Evolutionary conservation across 2,888 invertebrate species (phyloP), one percentile per base, ranked within the genome.

Genomic region (Cecidostiba fungosa): DNA sequence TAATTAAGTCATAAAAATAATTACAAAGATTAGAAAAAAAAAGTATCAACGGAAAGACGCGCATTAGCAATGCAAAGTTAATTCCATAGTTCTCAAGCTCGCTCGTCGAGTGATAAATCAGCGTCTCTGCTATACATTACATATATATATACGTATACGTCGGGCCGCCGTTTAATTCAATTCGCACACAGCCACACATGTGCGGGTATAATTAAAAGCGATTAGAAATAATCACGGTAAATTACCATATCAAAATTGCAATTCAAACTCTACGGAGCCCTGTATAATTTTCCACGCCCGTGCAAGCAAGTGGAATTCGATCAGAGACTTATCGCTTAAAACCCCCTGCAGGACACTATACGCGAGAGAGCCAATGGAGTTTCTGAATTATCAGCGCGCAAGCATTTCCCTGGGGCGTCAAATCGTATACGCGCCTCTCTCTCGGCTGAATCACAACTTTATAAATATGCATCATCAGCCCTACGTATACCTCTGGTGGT

Each of bases 51-150:
- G 6, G n/a, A 59, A n/a, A 59, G 54, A 59, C 12, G 10, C 29
- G 47, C 66, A 82, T 82, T 77, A 77, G 77, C 76, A 77, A 54
- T 82, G 82, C 82, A 77, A 76, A 82, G 36, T 54, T 82, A 74
- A 62, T 69, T 32, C 70, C 54, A 66, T 16, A 54, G n/a, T 54
- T n/a, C 54, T n/a, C n/a, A 16, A 16, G 26, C 66, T 26, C 29
- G 10, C 29, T 12, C 62, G 62, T 10, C n/a, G 72, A 59, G 43
- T 82, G 39, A 70, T 82, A 70, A 82, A 82, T 82, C 43, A 69
- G 50, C 59, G 23, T n/a, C n/a, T n/a, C n/a, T n/a, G n/a, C n/a
- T n/a, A n/a, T n/a, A n/a, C n/a, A n/a, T n/a, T n/a, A n/a, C n/a
- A n/a, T 59, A 16, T 19, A 1, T 10, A 6, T 39, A 10, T 16